phyloP scores from a whole-genome alignment of 2,888 invertebrate genomes.

The Nycteola revayana region DNA sequence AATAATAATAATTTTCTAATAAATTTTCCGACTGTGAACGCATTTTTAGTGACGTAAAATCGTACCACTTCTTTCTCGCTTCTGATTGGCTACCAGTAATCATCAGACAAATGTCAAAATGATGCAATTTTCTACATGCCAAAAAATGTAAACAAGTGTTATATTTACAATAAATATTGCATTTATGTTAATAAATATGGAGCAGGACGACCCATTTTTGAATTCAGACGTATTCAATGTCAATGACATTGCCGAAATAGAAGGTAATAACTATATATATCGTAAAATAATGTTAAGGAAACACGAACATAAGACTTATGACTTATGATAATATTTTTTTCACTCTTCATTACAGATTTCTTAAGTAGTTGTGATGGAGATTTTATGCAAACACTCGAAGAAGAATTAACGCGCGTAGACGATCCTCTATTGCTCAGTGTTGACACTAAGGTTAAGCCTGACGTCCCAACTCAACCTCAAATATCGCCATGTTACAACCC shows the following conservation, averaged over 20 bases:
- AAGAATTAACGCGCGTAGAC: conserved; percentile 63
- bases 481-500: conserved; percentile 54
- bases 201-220: conserved; percentile 62
- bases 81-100: conserved; percentile 80
- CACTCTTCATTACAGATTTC: conserved; percentile 77
- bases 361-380: conserved; percentile 86
- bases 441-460: conserved; percentile 52
- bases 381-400: conserved; percentile 79
- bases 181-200: conserved; percentile 56
- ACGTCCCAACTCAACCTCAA: conserved; percentile 51
- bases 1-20: too few species aligned
- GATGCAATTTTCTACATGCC: conserved; percentile 37
- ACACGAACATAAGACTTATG: not conserved
- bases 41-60: conserved; percentile 69
- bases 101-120: conserved; percentile 58
- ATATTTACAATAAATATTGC: conserved; percentile 21
- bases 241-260: conserved; percentile 85
- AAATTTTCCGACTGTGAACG: too few species aligned
- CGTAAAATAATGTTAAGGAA: conserved; percentile 2
- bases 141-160: conserved; percentile 65
- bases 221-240: conserved; percentile 84
- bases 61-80: conserved; percentile 77
- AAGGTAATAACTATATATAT: conserved; percentile 83
- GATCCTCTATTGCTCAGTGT: conserved; percentile 52
- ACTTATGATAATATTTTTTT: conserved; percentile 11